Evolutionary conservation across 2,113 vertebrate species (phyloP).

Genomic region (Montifringilla adamsi): DNA sequence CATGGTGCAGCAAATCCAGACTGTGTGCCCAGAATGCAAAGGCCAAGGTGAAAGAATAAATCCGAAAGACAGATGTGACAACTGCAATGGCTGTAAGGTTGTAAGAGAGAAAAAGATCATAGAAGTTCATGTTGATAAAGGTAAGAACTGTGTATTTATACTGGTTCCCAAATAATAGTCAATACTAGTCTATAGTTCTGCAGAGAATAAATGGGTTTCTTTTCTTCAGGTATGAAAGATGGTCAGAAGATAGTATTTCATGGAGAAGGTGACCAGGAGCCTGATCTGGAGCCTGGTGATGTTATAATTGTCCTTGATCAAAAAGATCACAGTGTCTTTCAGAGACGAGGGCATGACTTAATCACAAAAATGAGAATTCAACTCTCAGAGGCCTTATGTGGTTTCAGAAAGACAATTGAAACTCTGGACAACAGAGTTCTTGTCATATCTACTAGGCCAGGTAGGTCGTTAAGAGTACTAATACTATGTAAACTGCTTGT

Average conservation of each 20-base stretch:
- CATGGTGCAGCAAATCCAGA: constrained; percentile 96
- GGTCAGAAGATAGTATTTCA: constrained; percentile 92
- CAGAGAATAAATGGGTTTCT: neutral
- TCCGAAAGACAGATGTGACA: constrained; percentile 90
- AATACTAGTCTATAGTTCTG: neutral
- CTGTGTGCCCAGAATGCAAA: constrained; percentile 90
- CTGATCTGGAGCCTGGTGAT: constrained; percentile 92
- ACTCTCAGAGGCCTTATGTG: constrained; percentile 90
- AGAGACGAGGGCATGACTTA: constrained; percentile 85
- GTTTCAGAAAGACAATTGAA: constrained; percentile 85
- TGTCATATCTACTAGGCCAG: constrained; percentile 81
- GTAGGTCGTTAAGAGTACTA: constrained; percentile 53
- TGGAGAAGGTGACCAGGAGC: constrained; percentile 96
- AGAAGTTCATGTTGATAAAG: constrained; percentile 95
- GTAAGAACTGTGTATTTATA: constrained; percentile 57
- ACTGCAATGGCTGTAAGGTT: constrained; percentile 90
- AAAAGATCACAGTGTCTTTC: constrained; percentile 86
- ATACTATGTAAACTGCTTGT: neutral
- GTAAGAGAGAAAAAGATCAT: constrained; percentile 92
- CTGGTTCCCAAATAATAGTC: neutral
- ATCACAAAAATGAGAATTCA: constrained; percentile 88
- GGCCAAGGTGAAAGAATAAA: constrained; percentile 92
- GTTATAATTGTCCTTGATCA: constrained; percentile 92
- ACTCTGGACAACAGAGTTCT: constrained; percentile 88
- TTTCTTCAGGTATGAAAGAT: constrained; percentile 89